phyloP scores from a whole-genome alignment of 2,113 vertebrate genomes.

The Ranitomeya imitator region DNA sequence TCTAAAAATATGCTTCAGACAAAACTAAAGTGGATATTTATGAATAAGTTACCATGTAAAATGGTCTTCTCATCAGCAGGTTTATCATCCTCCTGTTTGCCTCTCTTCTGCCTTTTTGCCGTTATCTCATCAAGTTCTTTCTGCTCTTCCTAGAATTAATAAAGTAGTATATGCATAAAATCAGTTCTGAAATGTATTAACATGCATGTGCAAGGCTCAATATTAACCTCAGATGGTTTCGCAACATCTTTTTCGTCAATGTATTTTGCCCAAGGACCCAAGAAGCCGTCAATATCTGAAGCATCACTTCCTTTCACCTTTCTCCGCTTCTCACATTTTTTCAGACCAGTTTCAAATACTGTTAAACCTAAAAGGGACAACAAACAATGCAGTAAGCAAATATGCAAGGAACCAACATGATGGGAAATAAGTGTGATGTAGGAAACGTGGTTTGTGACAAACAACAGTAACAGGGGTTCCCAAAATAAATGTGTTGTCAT shows the following conservation, averaged over 20 bases:
- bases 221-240: constrained; percentile 91
- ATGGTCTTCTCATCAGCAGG: constrained; percentile 96
- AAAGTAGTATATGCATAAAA: neutral
- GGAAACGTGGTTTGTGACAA: neutral
- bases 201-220: neutral
- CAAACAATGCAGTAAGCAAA: neutral
- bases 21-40: neutral
- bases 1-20: neutral
- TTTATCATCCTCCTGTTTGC: constrained; percentile 91
- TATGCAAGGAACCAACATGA: neutral
- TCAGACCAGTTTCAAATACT: constrained; percentile 91
- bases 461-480: neutral
- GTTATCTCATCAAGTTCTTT: constrained; percentile 96
- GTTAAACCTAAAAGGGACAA: constrained; percentile 79
- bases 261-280: constrained; percentile 97
- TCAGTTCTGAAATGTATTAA: neutral
- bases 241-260: constrained; percentile 92
- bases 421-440: no score
- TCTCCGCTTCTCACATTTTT: constrained; percentile 90
- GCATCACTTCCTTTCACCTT: constrained; percentile 95
- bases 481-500: neutral
- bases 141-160: constrained; percentile 84
- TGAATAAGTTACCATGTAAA: constrained; percentile 84
- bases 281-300: constrained; percentile 89
- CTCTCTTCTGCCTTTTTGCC: constrained; percentile 96